phyloP scores from a whole-genome alignment of 2,888 invertebrate species.

The Thysanoteuthis rhombus region DNA sequence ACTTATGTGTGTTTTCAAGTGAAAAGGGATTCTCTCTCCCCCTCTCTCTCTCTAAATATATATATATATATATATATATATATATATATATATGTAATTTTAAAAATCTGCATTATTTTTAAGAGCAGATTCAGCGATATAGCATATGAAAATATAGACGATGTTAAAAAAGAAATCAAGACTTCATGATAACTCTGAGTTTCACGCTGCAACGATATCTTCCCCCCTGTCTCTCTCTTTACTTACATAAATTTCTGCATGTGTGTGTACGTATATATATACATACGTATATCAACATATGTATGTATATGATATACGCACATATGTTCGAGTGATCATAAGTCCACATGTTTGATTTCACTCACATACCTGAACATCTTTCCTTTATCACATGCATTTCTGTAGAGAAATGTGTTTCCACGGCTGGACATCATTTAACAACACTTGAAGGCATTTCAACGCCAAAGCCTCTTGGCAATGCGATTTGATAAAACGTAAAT shows the following conservation, averaged over 20 bases:
- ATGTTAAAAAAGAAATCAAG: too few relatives aligned
- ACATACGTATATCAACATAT: too few relatives aligned
- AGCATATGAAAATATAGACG: too few relatives aligned
- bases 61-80: conserved; percentile 20
- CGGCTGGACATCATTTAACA: not conserved
- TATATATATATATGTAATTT: not conserved
- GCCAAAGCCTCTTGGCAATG: not conserved
- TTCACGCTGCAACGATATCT: too few relatives aligned
- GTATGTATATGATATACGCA: too few relatives aligned
- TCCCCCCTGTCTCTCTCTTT: too few relatives aligned
- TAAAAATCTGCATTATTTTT: not conserved
- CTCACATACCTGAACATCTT: not conserved
- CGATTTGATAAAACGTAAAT: not conserved
- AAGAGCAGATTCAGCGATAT: too few relatives aligned
- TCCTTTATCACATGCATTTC: not conserved
- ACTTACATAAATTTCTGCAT: too few relatives aligned
- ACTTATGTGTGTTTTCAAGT: too few relatives aligned
- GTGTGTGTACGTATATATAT: not conserved
- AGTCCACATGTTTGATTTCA: not conserved
- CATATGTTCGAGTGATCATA: too few relatives aligned
- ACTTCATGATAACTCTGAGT: too few relatives aligned
- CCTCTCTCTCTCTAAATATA: not conserved
- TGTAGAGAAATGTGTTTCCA: not conserved
- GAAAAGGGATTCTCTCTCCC: too few relatives aligned
- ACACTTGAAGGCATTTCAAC: not conserved